phyloP scores from a whole-genome alignment of 2,797 vertebrate genomes.

The Tolypeutes matacus region DNA sequence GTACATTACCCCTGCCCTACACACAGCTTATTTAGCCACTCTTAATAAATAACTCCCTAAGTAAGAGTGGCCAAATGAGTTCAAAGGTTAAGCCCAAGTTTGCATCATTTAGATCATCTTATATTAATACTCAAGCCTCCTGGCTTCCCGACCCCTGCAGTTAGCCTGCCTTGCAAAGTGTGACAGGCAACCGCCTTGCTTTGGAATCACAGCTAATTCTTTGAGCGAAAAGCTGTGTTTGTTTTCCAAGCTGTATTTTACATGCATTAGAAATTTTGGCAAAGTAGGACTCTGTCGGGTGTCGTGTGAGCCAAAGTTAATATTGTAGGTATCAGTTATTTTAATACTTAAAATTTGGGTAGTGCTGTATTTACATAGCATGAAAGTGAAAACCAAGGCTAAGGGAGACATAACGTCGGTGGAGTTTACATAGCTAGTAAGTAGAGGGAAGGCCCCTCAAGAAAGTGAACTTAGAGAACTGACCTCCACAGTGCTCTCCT shows the following conservation, averaged over 20 bases:
- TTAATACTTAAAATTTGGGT: background rate
- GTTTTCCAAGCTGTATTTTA: background rate
- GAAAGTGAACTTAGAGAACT: constrained; percentile 16
- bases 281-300: constrained; percentile 8
- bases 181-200: constrained; percentile 62
- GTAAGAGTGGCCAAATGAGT: background rate
- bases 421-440: background rate
- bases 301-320: background rate
- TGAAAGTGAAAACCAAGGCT: background rate
- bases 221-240: background rate
- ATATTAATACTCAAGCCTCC: background rate
- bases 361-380: background rate
- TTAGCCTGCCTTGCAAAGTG: background rate
- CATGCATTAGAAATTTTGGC: background rate
- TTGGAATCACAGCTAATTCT: constrained; percentile 35
- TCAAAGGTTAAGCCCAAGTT: constrained; percentile 56
- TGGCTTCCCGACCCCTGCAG: background rate
- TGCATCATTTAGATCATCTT: constrained; percentile 32
- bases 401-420: background rate
- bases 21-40: background rate
- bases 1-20: background rate
- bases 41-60: constrained; percentile 23
- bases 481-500: background rate
- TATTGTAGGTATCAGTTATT: background rate
- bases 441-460: background rate